Base-by-base conservation (phyloP, 2,888 invertebrate genomes). In the Ennomos erosarius region DNA sequence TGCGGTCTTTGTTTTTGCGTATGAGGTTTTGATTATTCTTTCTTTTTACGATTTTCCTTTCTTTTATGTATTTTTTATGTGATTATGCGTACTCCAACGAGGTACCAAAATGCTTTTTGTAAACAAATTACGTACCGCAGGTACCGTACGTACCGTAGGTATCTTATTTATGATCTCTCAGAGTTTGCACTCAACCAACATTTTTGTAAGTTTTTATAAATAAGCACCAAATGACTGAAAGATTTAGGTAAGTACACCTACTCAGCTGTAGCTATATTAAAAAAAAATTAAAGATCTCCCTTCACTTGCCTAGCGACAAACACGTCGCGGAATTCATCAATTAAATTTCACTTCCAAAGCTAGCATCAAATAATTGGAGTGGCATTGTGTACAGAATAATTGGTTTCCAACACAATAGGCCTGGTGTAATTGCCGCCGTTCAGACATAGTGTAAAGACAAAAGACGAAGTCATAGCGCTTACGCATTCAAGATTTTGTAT, bases 321-420 rank as follows among this genome's bases (percentile, higher is more conserved):
- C 46, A 54, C 13, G 16, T 51, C 35, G 36, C 46, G 34, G 35
- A 45, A 42, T 33, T 48, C 35, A 51, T 61, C 49, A 61, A 59
- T 55, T 50, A 52, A 54, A 60, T 51, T 49, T 16, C 39, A 13
- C 52, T 47, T 50, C 52, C 36, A 48, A 54, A 56, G 58, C 62
- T 45, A 62, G 45, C 51, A 39, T 26, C 45, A 49, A 57, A 40
- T 65, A 59, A 64, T 59, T 66, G 35, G 56, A 64, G 50, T 50
- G 42, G 55, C 45, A 64, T 66, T 66, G 61, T 66, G 57, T 52
- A 35, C 39, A 57, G 55, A 47, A 59, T 66, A 66, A 64, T 64
- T 64, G 63, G 59, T 64, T 66, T 62, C 65, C 56, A 40, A 37
- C 55, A 64, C 63, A 66, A 66, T 59, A 43, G 63, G 46, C 47